Base-by-base conservation (phyloP, 2,888 invertebrate species). In the Pristionchus fissidentatus region DNA sequence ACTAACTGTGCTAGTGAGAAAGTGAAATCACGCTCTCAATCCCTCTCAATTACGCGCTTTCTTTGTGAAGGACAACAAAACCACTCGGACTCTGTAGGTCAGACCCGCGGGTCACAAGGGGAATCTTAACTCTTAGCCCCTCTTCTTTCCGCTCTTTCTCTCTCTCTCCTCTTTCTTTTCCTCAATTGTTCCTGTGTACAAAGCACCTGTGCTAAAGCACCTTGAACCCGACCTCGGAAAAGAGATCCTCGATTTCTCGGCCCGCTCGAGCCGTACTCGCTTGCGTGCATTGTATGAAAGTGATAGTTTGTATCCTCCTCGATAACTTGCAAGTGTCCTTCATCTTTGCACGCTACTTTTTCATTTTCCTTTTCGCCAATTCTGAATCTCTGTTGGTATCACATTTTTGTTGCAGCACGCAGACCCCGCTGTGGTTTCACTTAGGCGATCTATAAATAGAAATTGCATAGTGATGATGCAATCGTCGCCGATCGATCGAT, bases 141-240 rank as follows among this genome's bases (percentile, higher is more conserved):
- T n/a, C n/a, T n/a, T n/a, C n/a, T n/a, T n/a, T n/a, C n/a, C n/a
- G n/a, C n/a, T 52, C 52, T 8, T 15, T 15, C n/a, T 3, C 52
- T 52, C 52, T 8, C 32, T 29, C 57, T 29, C 26, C 29, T 57
- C 57, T 26, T 57, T 57, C 13, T 29, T 4, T 32, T 8, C 5
- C 29, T 60, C 57, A 8, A 3, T 60, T 7, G 32, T 29, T 26
- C 29, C 57, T 60, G 13, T 13, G 57, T 29, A 4, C 29, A 13
- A n/a, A n/a, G 7, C 38, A 29, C 35, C 38, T 57, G 29, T 26
- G 43, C 46, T 73, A 15, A n/a, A 46, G 32, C 19, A 19, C 75
- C 75, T 77, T 77, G 75, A 41, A 70, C 70, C 43, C 70, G 70
- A 70, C 70, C 75, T 77, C 49, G 75, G 49, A 77, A 35, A 46